A percentile compares a stretch with the other conserved stretches of the same genome.
Evolutionary conservation across 2,888 invertebrate genomes (phyloP).

Genomic region (Agrotis segetum): DNA sequence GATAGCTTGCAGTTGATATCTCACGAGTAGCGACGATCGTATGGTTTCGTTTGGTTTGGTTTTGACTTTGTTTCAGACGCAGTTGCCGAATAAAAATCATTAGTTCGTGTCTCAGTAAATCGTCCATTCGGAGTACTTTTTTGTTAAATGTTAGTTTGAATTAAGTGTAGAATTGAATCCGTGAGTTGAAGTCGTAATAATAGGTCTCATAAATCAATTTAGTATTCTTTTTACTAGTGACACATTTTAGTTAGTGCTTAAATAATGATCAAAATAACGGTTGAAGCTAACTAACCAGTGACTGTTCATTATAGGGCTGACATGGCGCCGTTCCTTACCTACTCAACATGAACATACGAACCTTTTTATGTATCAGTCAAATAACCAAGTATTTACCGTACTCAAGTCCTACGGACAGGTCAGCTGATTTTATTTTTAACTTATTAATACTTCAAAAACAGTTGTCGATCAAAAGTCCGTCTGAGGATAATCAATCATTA

Average conservation of each 20-base stretch:
- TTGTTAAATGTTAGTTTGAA: not conserved
- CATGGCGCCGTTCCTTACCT: not conserved
- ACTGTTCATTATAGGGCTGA: slow-evolving; percentile 45
- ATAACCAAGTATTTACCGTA: not conserved
- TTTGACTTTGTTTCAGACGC: slow-evolving; percentile 20
- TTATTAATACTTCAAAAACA: not conserved
- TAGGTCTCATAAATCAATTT: not conserved
- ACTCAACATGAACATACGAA: slow-evolving; percentile 22
- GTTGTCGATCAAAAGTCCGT: too few relatives aligned
- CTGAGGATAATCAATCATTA: too few relatives aligned
- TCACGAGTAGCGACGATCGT: not conserved
- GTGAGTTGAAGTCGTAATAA: not conserved
- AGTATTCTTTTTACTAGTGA: not conserved
- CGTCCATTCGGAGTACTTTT: not conserved
- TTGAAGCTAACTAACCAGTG: slow-evolving; percentile 1
- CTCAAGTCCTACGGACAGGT: slow-evolving; percentile 32
- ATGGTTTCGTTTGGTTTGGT: not conserved
- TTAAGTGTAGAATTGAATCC: not conserved
- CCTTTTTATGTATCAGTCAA: not conserved
- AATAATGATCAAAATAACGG: not conserved
- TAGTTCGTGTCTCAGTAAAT: not conserved
- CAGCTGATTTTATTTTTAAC: slow-evolving; percentile 26
- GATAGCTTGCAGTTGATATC: slow-evolving; percentile 3
- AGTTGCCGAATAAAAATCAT: not conserved
- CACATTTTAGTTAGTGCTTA: slow-evolving; percentile 4